Conservation (phyloP, 2,113 vertebrate species). For the Gymnobelideus leadbeateri region DNA sequence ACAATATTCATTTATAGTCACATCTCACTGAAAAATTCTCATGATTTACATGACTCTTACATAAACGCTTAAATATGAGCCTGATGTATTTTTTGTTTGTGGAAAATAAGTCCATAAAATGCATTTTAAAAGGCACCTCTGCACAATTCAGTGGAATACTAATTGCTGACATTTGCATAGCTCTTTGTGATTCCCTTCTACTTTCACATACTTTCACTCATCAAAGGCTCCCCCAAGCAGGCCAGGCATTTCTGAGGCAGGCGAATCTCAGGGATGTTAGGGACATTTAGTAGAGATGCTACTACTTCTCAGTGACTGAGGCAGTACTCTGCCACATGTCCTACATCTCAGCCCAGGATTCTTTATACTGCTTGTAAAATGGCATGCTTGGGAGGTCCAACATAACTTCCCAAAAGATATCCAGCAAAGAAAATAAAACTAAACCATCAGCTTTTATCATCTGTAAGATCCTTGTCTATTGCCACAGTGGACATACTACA, state of each 20-base stretch:
- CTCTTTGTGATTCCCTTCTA: background rate
- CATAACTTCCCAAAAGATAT: background rate
- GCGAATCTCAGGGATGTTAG: background rate
- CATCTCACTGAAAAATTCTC: background rate
- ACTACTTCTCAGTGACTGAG: background rate
- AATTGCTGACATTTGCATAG: background rate
- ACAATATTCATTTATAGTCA: background rate
- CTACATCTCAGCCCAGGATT: background rate
- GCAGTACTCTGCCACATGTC: background rate
- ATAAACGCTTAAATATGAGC: background rate
- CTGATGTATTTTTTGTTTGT: background rate
- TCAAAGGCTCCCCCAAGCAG: too few relatives aligned
- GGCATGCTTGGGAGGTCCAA: background rate
- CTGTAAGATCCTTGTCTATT: background rate
- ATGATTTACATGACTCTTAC: background rate
- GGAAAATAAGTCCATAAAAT: background rate
- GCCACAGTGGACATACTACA: background rate
- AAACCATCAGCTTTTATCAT: background rate
- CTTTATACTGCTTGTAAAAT: background rate
- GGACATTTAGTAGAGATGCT: background rate
- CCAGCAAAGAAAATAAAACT: background rate
- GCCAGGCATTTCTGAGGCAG: background rate
- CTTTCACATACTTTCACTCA: background rate
- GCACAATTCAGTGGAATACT: background rate
- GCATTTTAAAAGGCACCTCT: background rate